Base-by-base conservation (phyloP, 2,888 invertebrate species). In the Idaea biselata region DNA sequence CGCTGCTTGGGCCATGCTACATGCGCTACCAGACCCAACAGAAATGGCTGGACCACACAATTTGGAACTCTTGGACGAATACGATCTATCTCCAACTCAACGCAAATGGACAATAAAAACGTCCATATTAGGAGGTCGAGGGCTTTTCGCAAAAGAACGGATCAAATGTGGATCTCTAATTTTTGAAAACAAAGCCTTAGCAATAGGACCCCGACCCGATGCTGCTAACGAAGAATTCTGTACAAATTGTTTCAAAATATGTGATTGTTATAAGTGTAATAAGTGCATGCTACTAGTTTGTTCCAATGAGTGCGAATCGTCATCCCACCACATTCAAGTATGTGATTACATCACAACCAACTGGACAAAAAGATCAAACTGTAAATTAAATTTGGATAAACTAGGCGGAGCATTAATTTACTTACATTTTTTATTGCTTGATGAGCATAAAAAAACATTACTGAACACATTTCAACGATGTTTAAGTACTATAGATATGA, bases 241-340 rank as follows among this genome's bases (percentile, higher is more conserved):
- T 79, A 91, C 94, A 6, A 91, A 87, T 68, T 97, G 96, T 77
- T 95, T 93, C 74, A 89, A 90, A 74, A 82, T 84, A 63, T 79
- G 86, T 68, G 82, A 85, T 63, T 83, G 81, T 65, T 73, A 68
- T 60, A 63, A 89, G 8, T 97, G 96, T 81, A 87, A 91, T 60
- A 91, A 87, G 67, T 97, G 96, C 77, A 93, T 93, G 8, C 85
- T 96, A 68, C 94, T 94, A 4, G 86, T 96, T 18, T 97, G 97
- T 79, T 93, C 94, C 0, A 79, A 87, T 55, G 75, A 82, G 60
- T 97, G 97, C 75, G 88, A 93, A 73, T 86, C 88, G 60, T 88
- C 93, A 0, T 67, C 79, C n/a, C 69, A 76, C 31, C 96, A 97
- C 79, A 74, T 74, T 16, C 78, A 79, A 61, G 95, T 95, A 78